These are phyloP conservation scores for Muricea muricata DNA, from an alignment of 92 coral and sea anemone genomes.

Conservation along the genomic window DNA sequence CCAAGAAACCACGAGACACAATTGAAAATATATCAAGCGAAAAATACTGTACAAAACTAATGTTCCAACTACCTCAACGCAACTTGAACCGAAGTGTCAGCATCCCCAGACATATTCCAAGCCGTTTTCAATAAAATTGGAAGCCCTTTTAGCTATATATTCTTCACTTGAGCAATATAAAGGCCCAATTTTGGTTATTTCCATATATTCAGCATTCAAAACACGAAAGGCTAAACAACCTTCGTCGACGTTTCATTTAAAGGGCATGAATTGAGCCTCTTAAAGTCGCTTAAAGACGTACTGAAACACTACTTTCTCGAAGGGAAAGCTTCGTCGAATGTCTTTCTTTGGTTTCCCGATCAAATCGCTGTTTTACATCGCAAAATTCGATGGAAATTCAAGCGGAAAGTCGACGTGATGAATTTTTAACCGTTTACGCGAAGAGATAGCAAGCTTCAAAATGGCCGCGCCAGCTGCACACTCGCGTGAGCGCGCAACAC, in stretches of 20 bases:
- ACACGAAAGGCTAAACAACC: not conserved
- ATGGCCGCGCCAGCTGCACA: conserved; percentile 93
- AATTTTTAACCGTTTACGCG: conserved; percentile 24
- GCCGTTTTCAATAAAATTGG: conserved; percentile 5
- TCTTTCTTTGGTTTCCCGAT: not conserved
- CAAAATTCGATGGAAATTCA: not conserved
- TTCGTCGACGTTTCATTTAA: not conserved
- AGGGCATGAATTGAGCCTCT: not conserved
- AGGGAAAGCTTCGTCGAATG: not conserved
- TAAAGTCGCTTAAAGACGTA: not conserved
- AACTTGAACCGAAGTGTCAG: conserved; percentile 95
- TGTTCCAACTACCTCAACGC: conserved; percentile 81
- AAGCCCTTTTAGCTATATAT: not conserved
- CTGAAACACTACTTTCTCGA: not conserved
- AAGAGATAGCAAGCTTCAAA: conserved; percentile 60
- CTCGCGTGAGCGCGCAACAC: conserved; percentile 43
- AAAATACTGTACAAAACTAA: not conserved
- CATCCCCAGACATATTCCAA: conserved; percentile 64
- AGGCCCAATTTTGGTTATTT: conserved; percentile 4
- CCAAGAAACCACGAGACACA: not conserved
- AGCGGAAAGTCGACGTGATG: conserved; percentile 1
- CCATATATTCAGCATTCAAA: conserved; percentile 4
- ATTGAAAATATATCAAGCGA: conserved; percentile 10
- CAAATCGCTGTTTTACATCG: not conserved
- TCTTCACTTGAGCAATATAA: not conserved